phyloP scores from a whole-genome alignment of 2,888 invertebrate genomes.

The Allacma fusca region DNA sequence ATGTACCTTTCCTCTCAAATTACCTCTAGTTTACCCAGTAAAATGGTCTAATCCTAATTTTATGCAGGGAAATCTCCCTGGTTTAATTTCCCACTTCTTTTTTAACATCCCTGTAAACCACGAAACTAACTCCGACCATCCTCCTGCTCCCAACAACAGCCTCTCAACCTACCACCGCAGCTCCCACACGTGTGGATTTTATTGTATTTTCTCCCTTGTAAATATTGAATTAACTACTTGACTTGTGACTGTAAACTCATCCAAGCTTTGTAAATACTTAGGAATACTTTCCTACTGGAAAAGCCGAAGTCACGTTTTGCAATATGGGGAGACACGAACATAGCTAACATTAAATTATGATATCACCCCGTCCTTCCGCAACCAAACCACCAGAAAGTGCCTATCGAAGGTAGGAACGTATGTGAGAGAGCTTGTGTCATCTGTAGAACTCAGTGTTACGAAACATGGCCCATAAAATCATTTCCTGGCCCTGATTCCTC shows the following conservation, averaged over 20 bases:
- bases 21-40: slow-evolving; percentile 8
- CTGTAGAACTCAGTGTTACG: too few relatives aligned
- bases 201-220: slow-evolving; percentile 5
- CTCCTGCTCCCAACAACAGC: too few relatives aligned
- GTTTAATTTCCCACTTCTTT: slow-evolving; percentile 11
- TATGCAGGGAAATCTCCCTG: slow-evolving; percentile 32
- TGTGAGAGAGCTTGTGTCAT: too few relatives aligned
- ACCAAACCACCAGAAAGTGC: not conserved
- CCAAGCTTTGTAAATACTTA: not conserved
- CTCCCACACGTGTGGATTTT: not conserved
- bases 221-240: not conserved
- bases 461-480: slow-evolving; percentile 6
- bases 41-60: slow-evolving; percentile 23
- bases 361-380: slow-evolving; percentile 4
- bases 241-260: slow-evolving; percentile 3
- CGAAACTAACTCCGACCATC: too few relatives aligned
- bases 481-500: not conserved
- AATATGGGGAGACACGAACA: not conserved
- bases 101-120: slow-evolving; percentile 14
- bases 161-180: not conserved
- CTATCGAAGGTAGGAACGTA: too few relatives aligned
- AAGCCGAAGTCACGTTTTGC: slow-evolving; percentile 1
- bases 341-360: not conserved
- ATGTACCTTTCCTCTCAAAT: slow-evolving; percentile 20
- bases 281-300: not conserved